Base-by-base conservation (phyloP, 2,888 invertebrate genomes). In the Apocheima hispidaria region DNA sequence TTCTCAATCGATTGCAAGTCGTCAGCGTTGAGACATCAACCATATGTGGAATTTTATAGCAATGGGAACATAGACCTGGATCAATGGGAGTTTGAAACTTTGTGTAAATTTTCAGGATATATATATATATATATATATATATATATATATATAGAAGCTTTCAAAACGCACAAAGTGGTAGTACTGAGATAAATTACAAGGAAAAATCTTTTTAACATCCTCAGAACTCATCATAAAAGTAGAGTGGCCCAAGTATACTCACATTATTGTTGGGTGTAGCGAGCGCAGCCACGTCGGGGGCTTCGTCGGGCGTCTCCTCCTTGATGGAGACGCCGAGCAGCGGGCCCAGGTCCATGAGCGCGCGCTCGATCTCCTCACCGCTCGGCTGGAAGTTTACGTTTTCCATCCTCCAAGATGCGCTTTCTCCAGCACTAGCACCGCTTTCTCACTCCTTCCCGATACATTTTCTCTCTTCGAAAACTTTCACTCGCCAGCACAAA, bases 311-410 rank as follows among this genome's bases (percentile, higher is more conserved):
- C 56, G 76, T 83, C 77, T 93, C 93, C 69, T 92, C 92, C 68
- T 93, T 93, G 76, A 93, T 88, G 75, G 86, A 83, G 73, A 92
- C 92, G 40, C 92, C 92, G 68, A 92, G 87, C 65, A 92, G 86
- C 63, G 92, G 91, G 50, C 85, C 88, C 61, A 93, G 81, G 74
- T 92, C 93, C 90, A 93, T 87, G 65, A 93, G 82, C 60, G 91
- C 92, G 59, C 88, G 86, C 81, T 93, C 92, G 58, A 93, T 88
- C 66, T 92, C 93, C 68, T 92, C 93, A 60, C 87, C 89, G 65
- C 86, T 84, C 66, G 85, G 76, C 68, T 86, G 83, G 76, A 88
- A 90, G 72, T 81, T 82, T 60, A 85, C 81, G 84, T 83, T 88
- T 71, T 92, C 92, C 92, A 92, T 92, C 73, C 20, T 66, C 66